A percentile compares a stretch with the other conserved stretches of the same genome.
Conservation (phyloP, 2,888 invertebrate species). For the Eucriotettix oculatus region DNA sequence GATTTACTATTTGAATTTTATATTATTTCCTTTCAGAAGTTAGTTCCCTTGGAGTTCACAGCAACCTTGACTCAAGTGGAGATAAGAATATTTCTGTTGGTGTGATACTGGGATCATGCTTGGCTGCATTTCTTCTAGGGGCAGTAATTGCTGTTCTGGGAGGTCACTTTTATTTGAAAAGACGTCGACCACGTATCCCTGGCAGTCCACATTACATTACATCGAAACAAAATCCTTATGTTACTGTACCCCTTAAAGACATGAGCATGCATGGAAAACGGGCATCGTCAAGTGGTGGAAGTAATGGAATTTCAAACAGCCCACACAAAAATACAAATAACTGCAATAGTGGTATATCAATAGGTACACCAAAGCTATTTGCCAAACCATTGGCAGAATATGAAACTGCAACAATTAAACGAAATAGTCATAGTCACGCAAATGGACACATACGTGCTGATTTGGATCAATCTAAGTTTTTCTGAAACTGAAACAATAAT, state of each 20-base stretch:
- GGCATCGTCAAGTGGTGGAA: slow-evolving; percentile 23
- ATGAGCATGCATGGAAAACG: slow-evolving; percentile 41
- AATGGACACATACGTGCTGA: slow-evolving; percentile 44
- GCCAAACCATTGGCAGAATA: slow-evolving; percentile 56
- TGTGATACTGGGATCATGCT: slow-evolving; percentile 29
- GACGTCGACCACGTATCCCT: slow-evolving; percentile 39
- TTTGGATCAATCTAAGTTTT: slow-evolving; percentile 48
- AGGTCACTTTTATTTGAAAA: slow-evolving; percentile 31
- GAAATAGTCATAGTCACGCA: slow-evolving; percentile 53
- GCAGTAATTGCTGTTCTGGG: slow-evolving; percentile 25
- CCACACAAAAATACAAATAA: slow-evolving; percentile 6
- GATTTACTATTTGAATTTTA: no score
- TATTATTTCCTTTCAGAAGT: slow-evolving; percentile 7
- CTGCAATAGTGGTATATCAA: slow-evolving; percentile 31
- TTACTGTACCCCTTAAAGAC: slow-evolving; percentile 66
- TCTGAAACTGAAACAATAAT: slow-evolving; percentile 23
- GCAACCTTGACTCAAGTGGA: slow-evolving; percentile 5
- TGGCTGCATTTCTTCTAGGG: slow-evolving; percentile 28
- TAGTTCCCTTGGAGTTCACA: slow-evolving; percentile 10
- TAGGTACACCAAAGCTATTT: slow-evolving; percentile 45
- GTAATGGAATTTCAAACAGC: slow-evolving; percentile 27
- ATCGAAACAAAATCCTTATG: slow-evolving; percentile 63
- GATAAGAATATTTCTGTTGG: slow-evolving; percentile 29
- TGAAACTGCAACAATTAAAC: slow-evolving; percentile 57
- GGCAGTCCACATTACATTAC: slow-evolving; percentile 69